Base-by-base conservation (phyloP, 1,140 invertebrate genomes). In the Chelonus insularis region DNA sequence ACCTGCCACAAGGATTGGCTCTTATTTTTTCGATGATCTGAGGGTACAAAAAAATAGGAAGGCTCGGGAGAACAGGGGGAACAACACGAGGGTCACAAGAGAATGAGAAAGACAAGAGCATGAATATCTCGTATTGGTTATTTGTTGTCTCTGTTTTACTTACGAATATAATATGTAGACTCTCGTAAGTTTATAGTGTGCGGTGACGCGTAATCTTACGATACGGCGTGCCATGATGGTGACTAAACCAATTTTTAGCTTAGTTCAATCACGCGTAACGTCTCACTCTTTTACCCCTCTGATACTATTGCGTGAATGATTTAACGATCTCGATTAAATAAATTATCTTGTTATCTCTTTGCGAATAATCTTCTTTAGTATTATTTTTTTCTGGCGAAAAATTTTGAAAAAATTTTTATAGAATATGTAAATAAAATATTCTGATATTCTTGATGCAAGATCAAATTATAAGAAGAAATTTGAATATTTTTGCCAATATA, bases 191-290 rank as follows among this genome's bases (percentile, higher is more conserved):
- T 29, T 29, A n/a, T n/a, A 4, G 25, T 51, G 20, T 8, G 48
- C 76, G 70, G 66, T 79, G 77, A 80, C 79, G 77, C 77, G 77
- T 81, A 72, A 79, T 78, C 65, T 52, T 67, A 69, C 66, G 67
- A 63, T 68, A 69, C 55, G 71, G 70, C 73, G 73, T 77, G 77
- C 74, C 68, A 74, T 67, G 73, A 76, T 75, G 78, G 74, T 70
- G 65, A 76, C 76, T 81, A 81, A 81, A 78, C 79, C 79, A 81
- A 80, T 81, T 76, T 79, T 70, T 57, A 71, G 76, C 76, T 80
- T 80, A 80, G 75, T 59, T 70, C 72, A 64, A 16, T 72, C 66
- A 72, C 57, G 73, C 68, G 77, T 74, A 69, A 76, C 56, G 18
- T 48, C 20, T 48, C 39, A 37, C 57, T 55, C 23, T 48, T 51